Percentiles rank a stretch among this genome's conserved stretches.
Evolutionary conservation across 2,888 invertebrate genomes (phyloP).

Genomic region (Cephus pulcher): DNA sequence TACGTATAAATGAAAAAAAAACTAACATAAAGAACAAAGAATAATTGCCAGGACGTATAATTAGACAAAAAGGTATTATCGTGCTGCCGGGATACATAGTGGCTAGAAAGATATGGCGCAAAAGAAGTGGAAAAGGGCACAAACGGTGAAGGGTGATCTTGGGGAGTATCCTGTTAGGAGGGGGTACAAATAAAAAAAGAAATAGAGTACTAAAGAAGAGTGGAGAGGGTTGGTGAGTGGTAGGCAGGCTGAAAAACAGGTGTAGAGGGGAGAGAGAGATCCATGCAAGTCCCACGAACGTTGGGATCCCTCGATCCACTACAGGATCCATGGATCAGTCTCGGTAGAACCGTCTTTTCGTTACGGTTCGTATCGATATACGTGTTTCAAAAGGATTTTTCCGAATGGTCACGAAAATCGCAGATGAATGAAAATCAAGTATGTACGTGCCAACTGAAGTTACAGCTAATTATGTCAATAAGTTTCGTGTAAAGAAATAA

Average conservation of each 20-base stretch:
- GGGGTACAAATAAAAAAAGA: background rate
- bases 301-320: conserved; percentile 34
- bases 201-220: conserved; percentile 4
- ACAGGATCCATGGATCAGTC: conserved; percentile 52
- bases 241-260: conserved; percentile 44
- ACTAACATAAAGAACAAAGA: background rate
- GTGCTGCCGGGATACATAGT: conserved; percentile 10
- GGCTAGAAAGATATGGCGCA: conserved; percentile 25
- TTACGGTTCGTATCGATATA: background rate
- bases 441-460: background rate
- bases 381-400: conserved; percentile 2
- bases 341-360: conserved; percentile 43
- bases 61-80: background rate
- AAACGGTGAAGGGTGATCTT: conserved; percentile 5
- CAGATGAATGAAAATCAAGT: background rate
- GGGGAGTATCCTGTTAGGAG: background rate
- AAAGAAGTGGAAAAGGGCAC: conserved; percentile 15
- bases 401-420: conserved; percentile 5
- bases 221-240: conserved; percentile 22
- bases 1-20: background rate
- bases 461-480: background rate
- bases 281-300: conserved; percentile 38
- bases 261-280: conserved; percentile 37
- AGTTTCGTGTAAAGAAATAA: background rate
- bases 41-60: background rate